Base-by-base conservation (phyloP, 2,113 vertebrate genomes). In the Brachionichthys hirsutus region DNA sequence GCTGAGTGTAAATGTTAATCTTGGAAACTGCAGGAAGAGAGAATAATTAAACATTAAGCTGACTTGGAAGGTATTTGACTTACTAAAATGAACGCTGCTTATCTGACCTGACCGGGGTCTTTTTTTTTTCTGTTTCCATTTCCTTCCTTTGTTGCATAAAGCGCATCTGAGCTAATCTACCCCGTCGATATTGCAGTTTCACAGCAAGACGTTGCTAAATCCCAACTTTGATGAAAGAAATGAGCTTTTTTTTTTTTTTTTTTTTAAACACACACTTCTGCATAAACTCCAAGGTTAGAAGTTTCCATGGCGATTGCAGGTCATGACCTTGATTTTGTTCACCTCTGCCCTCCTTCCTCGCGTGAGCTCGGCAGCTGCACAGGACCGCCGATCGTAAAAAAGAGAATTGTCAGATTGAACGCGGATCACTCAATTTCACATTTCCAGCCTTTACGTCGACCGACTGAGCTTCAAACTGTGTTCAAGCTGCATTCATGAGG, bases 71-170 rank as follows among this genome's bases (percentile, higher is more conserved):
- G 43, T 24, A 45, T 0, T 2, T 5, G 5, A 56, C 56, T 46
- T 54, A 57, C 62, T 62, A 54, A 52, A 52, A 63, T 15, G n/a
- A 70, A 79, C 62, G 49, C 34, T 65, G 63, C 75, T 63, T 60
- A 57, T 79, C 47, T 62, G 50, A 41, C 48, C 12, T 2, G 49
- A 41, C 45, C 12, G 2, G n/a, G 22, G 10, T 19, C n/a, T 8
- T 42, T 53, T 44, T 58, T 38, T 54, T 43, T 38, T 43, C 34
- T 38, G 35, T 75, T 78, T 74, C 75, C 73, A 80, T 61, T 85
- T 82, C 79, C 75, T 77, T 77, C 55, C 54, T 83, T 72, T 76
- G 60, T 81, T 75, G 62, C 75, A 62, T 66, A 77, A 74, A 62
- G 66, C 0, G 19, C 61, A 67, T 75, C 62, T 77, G 55, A 84